Conservation (phyloP, 2,113 vertebrate species). For the Rhabdornis inornatus region DNA sequence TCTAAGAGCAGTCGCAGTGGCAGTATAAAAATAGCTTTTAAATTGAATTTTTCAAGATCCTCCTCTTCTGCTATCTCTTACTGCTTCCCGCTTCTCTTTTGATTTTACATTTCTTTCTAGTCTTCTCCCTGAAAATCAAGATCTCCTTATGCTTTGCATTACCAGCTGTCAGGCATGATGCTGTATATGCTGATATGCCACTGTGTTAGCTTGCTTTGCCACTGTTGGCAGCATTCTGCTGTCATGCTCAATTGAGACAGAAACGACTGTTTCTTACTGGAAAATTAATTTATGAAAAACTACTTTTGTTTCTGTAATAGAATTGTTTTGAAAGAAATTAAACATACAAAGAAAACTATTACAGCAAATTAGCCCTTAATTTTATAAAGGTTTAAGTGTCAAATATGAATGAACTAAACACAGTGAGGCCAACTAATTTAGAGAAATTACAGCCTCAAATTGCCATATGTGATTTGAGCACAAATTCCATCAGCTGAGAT, state of each 20-base stretch:
- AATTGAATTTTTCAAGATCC: slow-evolving; percentile 22
- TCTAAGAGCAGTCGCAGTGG: slow-evolving; percentile 13
- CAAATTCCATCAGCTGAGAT: neutral
- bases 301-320: neutral
- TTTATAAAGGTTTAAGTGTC: neutral
- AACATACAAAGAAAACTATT: neutral
- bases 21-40: slow-evolving; percentile 52
- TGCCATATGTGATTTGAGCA: neutral
- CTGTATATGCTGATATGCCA: neutral
- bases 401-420: neutral
- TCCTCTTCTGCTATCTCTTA: slow-evolving; percentile 24
- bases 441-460: neutral
- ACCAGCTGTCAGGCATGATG: slow-evolving; percentile 39
- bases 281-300: slow-evolving; percentile 30
- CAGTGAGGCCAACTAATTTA: neutral
- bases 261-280: slow-evolving; percentile 1
- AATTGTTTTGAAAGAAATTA: slow-evolving; percentile 30
- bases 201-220: neutral
- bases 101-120: slow-evolving; percentile 37
- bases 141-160: slow-evolving; percentile 52
- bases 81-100: slow-evolving; percentile 23
- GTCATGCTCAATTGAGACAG: slow-evolving; percentile 34
- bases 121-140: slow-evolving; percentile 51
- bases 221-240: slow-evolving; percentile 19
- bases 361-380: neutral